Evolutionary conservation across 2,888 invertebrate species (phyloP).

Genomic region (Archips crataeganus): DNA sequence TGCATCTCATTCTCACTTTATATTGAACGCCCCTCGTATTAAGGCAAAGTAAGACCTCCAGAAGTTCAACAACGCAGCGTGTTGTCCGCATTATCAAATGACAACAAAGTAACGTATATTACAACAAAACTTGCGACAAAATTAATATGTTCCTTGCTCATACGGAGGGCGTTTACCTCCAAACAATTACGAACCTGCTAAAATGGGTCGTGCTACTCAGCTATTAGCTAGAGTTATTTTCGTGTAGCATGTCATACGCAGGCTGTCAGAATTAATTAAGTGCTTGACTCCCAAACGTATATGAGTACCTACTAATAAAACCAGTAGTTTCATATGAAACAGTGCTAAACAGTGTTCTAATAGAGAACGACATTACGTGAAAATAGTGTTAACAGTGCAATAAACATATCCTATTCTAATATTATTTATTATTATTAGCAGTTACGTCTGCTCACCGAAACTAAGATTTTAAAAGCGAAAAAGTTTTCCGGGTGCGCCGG

Average conservation of each 20-base stretch:
- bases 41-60: too few relatives aligned
- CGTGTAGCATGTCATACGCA: slow-evolving; percentile 5
- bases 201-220: background rate
- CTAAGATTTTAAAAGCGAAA: too few relatives aligned
- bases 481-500: too few relatives aligned
- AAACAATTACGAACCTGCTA: background rate
- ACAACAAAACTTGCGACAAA: background rate
- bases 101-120: background rate
- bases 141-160: background rate
- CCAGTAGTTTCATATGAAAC: background rate
- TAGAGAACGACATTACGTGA: too few relatives aligned
- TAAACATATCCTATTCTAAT: too few relatives aligned
- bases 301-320: background rate
- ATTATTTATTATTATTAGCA: too few relatives aligned
- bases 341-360: background rate
- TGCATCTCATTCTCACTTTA: too few relatives aligned
- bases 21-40: too few relatives aligned
- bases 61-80: too few relatives aligned
- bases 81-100: too few relatives aligned
- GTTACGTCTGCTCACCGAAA: too few relatives aligned
- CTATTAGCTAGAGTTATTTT: slow-evolving; percentile 18
- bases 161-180: background rate
- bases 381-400: too few relatives aligned
- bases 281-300: background rate
- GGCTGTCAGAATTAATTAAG: slow-evolving; percentile 17